A percentile compares a stretch with the other conserved stretches of the same genome.
Conservation (phyloP, 2,797 vertebrate genomes). For the Tokudaia muenninki region DNA sequence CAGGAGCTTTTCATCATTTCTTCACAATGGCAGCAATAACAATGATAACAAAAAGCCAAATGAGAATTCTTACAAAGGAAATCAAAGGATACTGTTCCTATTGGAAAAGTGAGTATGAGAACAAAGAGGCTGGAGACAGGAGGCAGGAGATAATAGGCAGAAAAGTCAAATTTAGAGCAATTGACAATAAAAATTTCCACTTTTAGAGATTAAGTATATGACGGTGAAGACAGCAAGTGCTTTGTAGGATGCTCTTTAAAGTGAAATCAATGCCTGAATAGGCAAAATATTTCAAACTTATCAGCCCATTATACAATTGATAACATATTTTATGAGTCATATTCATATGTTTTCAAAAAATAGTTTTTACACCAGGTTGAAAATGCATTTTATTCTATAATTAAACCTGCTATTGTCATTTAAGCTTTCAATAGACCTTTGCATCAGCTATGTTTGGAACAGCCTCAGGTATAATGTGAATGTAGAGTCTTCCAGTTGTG, state of each 20-base stretch:
- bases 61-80: background rate
- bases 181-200: background rate
- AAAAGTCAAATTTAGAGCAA: rapidly evolving
- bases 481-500: constrained; percentile 29
- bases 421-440: constrained; percentile 74
- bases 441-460: background rate
- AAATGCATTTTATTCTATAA: constrained; percentile 67
- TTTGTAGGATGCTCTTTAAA: background rate
- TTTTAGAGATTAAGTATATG: background rate
- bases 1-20: background rate
- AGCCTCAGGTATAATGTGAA: background rate
- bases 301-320: background rate
- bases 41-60: background rate
- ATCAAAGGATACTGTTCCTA: background rate
- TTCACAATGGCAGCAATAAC: background rate
- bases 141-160: background rate
- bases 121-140: background rate
- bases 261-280: background rate
- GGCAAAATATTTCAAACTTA: background rate
- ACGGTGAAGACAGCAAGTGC: background rate
- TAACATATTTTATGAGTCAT: background rate
- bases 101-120: background rate
- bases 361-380: constrained; percentile 38
- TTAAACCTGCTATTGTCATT: constrained; percentile 60
- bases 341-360: background rate